A percentile compares a stretch with the other conserved stretches of the same genome.
phyloP scores from a whole-genome alignment of 92 coral and sea anemone species.

The Muricea muricata region DNA sequence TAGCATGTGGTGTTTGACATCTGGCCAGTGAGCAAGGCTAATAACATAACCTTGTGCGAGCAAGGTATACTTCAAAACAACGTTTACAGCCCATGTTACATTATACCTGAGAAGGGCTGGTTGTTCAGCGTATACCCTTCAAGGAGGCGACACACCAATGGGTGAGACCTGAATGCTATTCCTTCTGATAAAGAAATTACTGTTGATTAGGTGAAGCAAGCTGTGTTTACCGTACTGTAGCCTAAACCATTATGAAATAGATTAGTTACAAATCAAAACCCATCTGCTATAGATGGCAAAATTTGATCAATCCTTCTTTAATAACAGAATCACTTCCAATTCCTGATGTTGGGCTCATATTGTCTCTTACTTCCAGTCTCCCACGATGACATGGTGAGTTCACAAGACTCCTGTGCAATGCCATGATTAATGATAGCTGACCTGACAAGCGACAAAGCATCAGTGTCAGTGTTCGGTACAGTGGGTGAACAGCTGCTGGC shows the following conservation, averaged over 20 bases:
- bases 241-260: slow-evolving; percentile 30
- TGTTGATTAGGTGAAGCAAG: slow-evolving; percentile 1
- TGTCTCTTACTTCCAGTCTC: background rate
- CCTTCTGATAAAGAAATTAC: slow-evolving; percentile 12
- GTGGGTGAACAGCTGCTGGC: slow-evolving; percentile 45
- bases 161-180: slow-evolving; percentile 26
- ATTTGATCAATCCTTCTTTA: background rate
- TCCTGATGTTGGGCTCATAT: background rate
- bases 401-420: slow-evolving; percentile 16
- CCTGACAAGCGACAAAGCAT: slow-evolving; percentile 39
- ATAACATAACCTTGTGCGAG: slow-evolving; percentile 40
- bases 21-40: slow-evolving; percentile 51
- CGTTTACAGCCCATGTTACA: slow-evolving; percentile 31
- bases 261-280: background rate
- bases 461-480: slow-evolving; percentile 24
- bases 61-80: slow-evolving; percentile 48
- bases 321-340: slow-evolving; percentile 32
- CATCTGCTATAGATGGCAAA: slow-evolving; percentile 24
- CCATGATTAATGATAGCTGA: slow-evolving; percentile 19
- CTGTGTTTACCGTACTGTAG: slow-evolving; percentile 29
- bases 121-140: slow-evolving; percentile 18
- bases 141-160: slow-evolving; percentile 7
- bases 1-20: slow-evolving; percentile 37
- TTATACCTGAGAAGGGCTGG: slow-evolving; percentile 40
- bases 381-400: slow-evolving; percentile 32